Evolutionary conservation across 2,113 vertebrate species (phyloP), one percentile per base, ranked within the genome.

Genomic region (Carlito syrichta): DNA sequence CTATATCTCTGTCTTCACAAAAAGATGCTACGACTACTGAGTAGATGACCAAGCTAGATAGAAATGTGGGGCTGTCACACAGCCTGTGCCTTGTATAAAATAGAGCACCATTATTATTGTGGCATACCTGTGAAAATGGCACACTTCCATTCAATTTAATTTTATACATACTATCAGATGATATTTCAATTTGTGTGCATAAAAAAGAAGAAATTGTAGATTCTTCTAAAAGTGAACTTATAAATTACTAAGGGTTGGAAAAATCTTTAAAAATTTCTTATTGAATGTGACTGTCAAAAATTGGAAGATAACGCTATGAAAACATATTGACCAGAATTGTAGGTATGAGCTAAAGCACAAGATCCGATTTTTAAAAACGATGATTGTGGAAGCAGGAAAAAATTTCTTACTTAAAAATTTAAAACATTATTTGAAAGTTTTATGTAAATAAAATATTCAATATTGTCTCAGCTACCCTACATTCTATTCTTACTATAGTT

Each of bases 401-500:
- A n/a, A 45, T 63, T 52, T 71, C 23, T 71, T 16, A 82, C 45
- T 68, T 48, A 86, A 96, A 91, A 95, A 48, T 60, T 60, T 23
- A 89, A 87, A 86, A 32, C 5, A n/a, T 52, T 78, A 87, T 48
- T 83, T 93, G 43, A 89, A 83, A 23, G 13, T 91, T 69, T 52
- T 71, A 91, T 68, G 22, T 40, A 82, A 93, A 73, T 79, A 68
- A 83, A 43, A 17, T 56, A 90, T 63, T 69, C 82, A 8, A 77
- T 63, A 50, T 73, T 3, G 81, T 84, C 27, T 10, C 8, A 69
- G 87, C 40, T 71, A 35, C 23, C 13, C 56, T 89, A 78, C n/a
- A 27, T 50, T 73, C 32, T 89, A 88, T 45, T 92, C 95, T 94
- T 85, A 85, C 89, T 92, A 77, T 12, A 60, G 32, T n/a, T 94